Conservation (phyloP, 1,140 invertebrate species). For the Elysia chlorotica region DNA sequence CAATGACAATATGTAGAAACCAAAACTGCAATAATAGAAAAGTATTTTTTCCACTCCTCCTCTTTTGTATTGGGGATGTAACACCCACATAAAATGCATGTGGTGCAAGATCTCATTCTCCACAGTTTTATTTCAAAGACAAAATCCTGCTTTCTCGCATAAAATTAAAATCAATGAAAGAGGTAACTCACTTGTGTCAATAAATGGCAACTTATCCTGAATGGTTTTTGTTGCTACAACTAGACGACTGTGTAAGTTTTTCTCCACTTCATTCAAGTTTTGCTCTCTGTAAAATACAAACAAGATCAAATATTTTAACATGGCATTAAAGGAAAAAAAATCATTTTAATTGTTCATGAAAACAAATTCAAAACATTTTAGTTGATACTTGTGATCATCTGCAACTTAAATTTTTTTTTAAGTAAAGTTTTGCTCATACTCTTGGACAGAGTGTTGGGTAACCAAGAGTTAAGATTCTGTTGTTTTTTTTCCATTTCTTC, state of each 20-base stretch:
- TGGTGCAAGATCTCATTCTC: neutral
- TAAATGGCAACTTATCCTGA: slow-evolving; percentile 56
- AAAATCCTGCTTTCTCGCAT: no score
- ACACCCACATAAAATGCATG: neutral
- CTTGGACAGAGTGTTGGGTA: neutral
- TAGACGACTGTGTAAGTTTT: slow-evolving; percentile 41
- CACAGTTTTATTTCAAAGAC: no score
- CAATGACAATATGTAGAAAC: no score
- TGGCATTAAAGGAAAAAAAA: no score
- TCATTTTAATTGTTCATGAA: no score
- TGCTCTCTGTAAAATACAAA: slow-evolving; percentile 48
- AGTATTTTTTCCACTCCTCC: no score
- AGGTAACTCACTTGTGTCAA: slow-evolving; percentile 58
- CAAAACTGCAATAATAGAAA: no score
- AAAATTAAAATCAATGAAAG: no score
- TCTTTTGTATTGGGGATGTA: no score
- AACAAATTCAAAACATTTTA: no score
- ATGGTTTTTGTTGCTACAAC: slow-evolving; percentile 49
- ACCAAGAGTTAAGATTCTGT: neutral
- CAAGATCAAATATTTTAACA: no score
- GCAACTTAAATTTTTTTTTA: neutral
- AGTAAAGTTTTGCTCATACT: neutral
- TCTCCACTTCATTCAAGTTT: slow-evolving; percentile 39
- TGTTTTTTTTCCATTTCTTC: neutral
- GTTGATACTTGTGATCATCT: no score